Percentiles rank a stretch among this genome's conserved stretches.
These are phyloP conservation scores for Lagopus leucura DNA, from an alignment of 2,113 vertebrate species.

Conservation along the genomic window DNA sequence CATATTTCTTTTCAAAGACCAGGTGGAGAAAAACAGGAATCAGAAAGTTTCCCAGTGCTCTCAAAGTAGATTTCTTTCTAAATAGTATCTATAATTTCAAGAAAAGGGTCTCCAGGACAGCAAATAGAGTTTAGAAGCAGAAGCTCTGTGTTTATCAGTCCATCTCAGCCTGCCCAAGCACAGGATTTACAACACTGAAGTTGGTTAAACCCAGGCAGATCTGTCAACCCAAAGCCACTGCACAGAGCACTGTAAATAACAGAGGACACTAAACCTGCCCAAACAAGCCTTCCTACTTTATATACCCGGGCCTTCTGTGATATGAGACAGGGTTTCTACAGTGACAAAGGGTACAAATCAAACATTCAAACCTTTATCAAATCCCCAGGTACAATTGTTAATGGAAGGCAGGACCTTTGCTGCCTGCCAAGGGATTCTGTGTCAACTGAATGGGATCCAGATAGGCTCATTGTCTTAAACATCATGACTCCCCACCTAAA, in stretches of 20 bases:
- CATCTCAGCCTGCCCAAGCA: background rate
- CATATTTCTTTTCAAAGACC: background rate
- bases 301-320: background rate
- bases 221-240: background rate
- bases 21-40: background rate
- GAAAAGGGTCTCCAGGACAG: background rate
- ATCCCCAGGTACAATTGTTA: background rate
- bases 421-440: background rate
- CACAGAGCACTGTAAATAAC: background rate
- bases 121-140: background rate
- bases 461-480: background rate
- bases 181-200: background rate
- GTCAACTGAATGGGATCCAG: background rate
- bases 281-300: background rate
- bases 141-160: background rate
- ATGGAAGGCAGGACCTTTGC: background rate
- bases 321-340: background rate
- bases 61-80: background rate
- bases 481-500: background rate
- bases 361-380: background rate
- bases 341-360: conserved; percentile 2
- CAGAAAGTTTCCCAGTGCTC: background rate
- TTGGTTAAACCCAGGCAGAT: background rate
- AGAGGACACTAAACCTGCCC: background rate
- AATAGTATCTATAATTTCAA: background rate